phyloP scores from a whole-genome alignment of 2,797 vertebrate genomes.

The Thunnus albacares region DNA sequence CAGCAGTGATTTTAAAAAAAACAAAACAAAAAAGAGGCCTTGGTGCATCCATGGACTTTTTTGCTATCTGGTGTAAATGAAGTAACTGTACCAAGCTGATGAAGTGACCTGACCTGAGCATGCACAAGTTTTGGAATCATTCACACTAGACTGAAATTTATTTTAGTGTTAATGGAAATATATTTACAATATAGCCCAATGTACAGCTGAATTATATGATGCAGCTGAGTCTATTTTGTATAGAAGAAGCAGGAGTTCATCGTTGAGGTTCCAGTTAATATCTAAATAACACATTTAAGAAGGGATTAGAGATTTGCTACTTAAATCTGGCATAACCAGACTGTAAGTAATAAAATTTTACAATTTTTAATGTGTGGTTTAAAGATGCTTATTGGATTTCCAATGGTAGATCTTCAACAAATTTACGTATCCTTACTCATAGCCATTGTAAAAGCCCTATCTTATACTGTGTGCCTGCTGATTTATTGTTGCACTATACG shows the following conservation, averaged over 20 bases:
- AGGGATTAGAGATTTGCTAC: constrained; percentile 30
- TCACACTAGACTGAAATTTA: not conserved
- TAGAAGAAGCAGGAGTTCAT: constrained; percentile 1
- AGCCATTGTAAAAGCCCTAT: constrained; percentile 34
- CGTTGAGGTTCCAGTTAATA: constrained; percentile 16
- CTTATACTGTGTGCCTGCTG: constrained; percentile 62
- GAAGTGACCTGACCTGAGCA: not conserved
- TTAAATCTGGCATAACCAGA: constrained; percentile 33
- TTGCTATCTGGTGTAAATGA: constrained; percentile 34
- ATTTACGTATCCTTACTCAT: not conserved
- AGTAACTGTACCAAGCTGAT: constrained; percentile 4
- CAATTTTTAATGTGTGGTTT: not conserved
- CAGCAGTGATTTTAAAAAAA: not conserved
- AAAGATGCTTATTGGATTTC: constrained; percentile 31
- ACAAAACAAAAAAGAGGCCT: not conserved
- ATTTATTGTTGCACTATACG: constrained; percentile 66
- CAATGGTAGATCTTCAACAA: not conserved
- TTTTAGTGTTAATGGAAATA: constrained; percentile 42
- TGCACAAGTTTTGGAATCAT: constrained; percentile 4
- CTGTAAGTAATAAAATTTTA: not conserved
- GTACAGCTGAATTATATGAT: constrained; percentile 25
- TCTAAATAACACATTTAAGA: constrained; percentile 16
- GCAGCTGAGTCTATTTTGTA: constrained; percentile 59
- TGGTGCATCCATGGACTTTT: constrained; percentile 7
- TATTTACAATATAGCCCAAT: constrained; percentile 21